phyloP scores from a whole-genome alignment of 2,113 vertebrate species.

The Sciurus niger region DNA sequence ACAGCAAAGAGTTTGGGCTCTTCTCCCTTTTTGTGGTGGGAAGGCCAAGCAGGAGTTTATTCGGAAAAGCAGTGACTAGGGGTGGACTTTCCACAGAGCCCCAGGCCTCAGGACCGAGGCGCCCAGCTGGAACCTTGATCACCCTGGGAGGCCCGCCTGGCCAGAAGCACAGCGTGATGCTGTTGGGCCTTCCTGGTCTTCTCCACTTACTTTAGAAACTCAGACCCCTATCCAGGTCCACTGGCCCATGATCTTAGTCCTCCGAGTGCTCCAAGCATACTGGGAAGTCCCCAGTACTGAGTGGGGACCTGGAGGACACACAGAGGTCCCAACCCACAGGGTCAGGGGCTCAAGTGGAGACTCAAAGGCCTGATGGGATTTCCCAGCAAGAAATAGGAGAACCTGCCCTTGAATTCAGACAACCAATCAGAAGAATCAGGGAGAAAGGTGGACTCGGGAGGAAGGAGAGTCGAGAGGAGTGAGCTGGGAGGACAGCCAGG shows the following conservation, averaged over 20 bases:
- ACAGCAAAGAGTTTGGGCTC: not conserved
- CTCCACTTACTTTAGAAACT: not conserved
- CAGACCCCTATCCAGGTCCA: not conserved
- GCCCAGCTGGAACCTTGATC: not conserved
- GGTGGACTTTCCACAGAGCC: not conserved
- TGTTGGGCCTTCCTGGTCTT: not conserved
- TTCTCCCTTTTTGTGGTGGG: not conserved
- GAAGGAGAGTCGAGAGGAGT: not conserved
- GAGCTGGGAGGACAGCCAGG: not conserved
- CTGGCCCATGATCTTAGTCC: not conserved
- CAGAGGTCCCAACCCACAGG: too few relatives aligned
- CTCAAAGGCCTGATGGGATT: not conserved
- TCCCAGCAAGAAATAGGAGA: not conserved
- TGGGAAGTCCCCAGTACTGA: not conserved
- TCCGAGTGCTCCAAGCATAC: rapidly evolving
- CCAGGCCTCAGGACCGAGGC: too few relatives aligned
- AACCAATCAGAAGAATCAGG: not conserved
- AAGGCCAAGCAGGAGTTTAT: not conserved
- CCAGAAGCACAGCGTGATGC: not conserved
- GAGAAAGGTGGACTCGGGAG: not conserved
- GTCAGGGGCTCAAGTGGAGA: not conserved
- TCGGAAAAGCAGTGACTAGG: not conserved
- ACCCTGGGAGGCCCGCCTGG: not conserved
- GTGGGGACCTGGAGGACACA: not conserved
- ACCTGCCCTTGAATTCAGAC: not conserved